phyloP scores from a whole-genome alignment of 2,888 invertebrate genomes.

The Muscina levida region DNA sequence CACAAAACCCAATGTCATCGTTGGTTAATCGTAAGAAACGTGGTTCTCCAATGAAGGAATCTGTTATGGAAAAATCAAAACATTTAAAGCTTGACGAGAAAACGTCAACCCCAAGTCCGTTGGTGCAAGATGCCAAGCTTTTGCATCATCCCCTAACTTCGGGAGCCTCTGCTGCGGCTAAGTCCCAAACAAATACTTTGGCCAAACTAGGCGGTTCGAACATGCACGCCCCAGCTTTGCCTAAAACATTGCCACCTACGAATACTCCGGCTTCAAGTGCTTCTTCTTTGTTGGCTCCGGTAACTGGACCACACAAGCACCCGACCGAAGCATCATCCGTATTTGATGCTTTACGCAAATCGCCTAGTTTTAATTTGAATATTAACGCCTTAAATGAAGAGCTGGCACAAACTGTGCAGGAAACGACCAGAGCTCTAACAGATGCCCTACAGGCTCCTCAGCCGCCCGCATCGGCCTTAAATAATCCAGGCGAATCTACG shows the following conservation, averaged over 20 bases:
- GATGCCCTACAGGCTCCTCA: conserved; percentile 72
- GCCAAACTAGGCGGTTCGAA: conserved; percentile 1
- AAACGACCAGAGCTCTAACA: conserved; percentile 75
- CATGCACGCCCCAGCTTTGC: conserved; percentile 59
- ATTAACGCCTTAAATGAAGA: conserved; percentile 78
- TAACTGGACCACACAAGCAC: conserved; percentile 60
- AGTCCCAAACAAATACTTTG: conserved; percentile 15
- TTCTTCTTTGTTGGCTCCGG: conserved; percentile 41
- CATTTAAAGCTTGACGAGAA: conserved; percentile 70
- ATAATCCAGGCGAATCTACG: conserved; percentile 45
- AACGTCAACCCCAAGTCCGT: conserved; percentile 23
- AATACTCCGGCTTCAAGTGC: conserved; percentile 52
- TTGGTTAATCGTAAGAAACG: conserved; percentile 73
- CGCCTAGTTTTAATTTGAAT: conserved; percentile 79
- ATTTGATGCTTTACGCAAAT: conserved; percentile 80
- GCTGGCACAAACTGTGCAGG: conserved; percentile 77
- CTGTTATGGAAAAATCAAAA: conserved; percentile 72
- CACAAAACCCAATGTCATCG: conserved; percentile 61
- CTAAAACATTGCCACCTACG: conserved; percentile 52
- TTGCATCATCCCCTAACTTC: conserved; percentile 51
- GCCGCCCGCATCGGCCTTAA: conserved; percentile 64
- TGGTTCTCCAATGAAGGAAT: conserved; percentile 75
- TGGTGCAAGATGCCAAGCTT: conserved; percentile 66
- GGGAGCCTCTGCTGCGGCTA: conserved; percentile 46
- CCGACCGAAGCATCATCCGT: conserved; percentile 71